Base-by-base conservation (phyloP, 2,888 invertebrate species). In the Cataglyphis albicans region DNA sequence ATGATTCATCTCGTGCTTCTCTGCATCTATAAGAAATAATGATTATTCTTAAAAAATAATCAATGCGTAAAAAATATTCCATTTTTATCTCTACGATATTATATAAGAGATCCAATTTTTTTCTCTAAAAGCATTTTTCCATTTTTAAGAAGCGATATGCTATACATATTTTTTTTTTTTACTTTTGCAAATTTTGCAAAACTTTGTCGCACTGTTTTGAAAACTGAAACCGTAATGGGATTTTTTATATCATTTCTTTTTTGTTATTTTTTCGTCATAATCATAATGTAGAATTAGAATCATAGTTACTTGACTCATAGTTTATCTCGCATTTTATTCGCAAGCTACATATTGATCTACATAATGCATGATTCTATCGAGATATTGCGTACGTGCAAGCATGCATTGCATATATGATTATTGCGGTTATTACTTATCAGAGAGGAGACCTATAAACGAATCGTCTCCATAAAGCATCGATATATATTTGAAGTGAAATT, bases 321-420 rank as follows among this genome's bases (percentile, higher is more conserved):
- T n/a, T 80, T 21, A 35, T 25, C 12, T 18, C 3, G 70, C 29
- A 59, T 70, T 80, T 70, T 70, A 80, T 59, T 44, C 52, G 75
- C 75, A 3, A 55, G 52, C 21, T 61, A 70, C 44, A 68, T 78
- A 68, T 70, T 78, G 70, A 48, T 44, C 59, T 35, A 80, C 9
- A 70, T 80, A 80, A 70, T 44, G 35, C 59, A 59, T 44, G 57
- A 78, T 59, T 67, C 57, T 21, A 78, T 12, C 72, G 72, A 38
- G 59, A 70, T 78, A 78, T 80, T 44, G 25, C 38, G 59, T 55
- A 29, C 41, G 12, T n/a, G n/a, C 48, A 6, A 48, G 18, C 48
- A 65, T 44, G 10, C 29, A 29, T 64, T 25, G 21, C 76, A 29
- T 52, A 41, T 32, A 21, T 9, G 7, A 2, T 52, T 52, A 52